Conservation (phyloP, 1,140 invertebrate species). For the Contarinia nasturtii region DNA sequence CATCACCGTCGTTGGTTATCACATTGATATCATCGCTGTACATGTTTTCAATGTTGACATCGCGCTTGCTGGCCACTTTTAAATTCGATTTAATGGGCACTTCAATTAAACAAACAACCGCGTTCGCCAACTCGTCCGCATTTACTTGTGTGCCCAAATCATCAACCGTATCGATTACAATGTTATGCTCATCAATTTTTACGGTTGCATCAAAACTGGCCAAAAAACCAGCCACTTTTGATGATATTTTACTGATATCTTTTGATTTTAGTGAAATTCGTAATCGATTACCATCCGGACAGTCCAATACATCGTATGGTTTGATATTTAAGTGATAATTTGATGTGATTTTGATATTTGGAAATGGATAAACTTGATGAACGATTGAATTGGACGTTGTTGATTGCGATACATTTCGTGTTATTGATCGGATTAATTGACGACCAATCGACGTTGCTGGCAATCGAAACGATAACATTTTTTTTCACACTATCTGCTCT, state of each 20-base stretch:
- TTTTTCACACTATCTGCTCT: too few relatives aligned
- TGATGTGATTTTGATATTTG: too few relatives aligned
- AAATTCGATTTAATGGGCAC: conserved; percentile 14
- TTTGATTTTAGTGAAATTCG: conserved; percentile 9
- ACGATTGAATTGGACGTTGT: too few relatives aligned
- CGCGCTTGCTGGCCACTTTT: conserved; percentile 6
- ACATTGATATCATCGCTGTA: conserved; percentile 13
- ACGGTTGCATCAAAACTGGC: background rate
- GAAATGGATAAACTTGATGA: too few relatives aligned
- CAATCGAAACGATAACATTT: too few relatives aligned
- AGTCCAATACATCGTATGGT: conserved; percentile 13
- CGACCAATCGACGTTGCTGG: too few relatives aligned
- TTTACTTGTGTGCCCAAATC: conserved; percentile 5
- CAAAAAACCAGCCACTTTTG: conserved; percentile 10
- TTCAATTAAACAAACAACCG: conserved; percentile 1
- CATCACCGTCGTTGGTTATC: conserved; percentile 7
- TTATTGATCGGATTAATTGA: too few relatives aligned
- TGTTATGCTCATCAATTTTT: background rate
- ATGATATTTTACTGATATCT: conserved; percentile 6
- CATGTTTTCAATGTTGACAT: conserved; percentile 10
- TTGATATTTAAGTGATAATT: conserved; percentile 4
- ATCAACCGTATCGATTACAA: background rate
- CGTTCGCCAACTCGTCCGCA: conserved; percentile 5
- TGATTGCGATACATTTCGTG: too few relatives aligned
- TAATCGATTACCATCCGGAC: conserved; percentile 14